These are phyloP conservation scores for Zosterops hypoxanthus DNA, from an alignment of 2,113 vertebrate species.

Conservation along the genomic window DNA sequence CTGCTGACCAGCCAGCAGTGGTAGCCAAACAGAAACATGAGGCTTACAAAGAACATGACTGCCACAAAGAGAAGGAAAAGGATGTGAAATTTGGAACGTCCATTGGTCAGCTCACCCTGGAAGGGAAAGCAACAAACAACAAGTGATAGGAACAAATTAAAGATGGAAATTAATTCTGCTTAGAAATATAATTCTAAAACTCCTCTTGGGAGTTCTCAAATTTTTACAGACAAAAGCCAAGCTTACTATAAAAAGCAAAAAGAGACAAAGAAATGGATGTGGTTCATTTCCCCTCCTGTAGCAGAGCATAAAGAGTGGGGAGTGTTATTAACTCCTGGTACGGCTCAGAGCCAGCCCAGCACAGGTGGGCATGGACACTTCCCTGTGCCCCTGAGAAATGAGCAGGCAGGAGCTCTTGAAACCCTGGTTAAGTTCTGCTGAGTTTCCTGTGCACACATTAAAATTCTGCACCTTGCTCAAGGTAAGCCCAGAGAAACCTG, in stretches of 20 bases:
- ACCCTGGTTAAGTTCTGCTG: neutral
- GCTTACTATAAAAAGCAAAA: neutral
- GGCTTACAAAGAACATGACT: constrained; percentile 97
- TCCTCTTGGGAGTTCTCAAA: neutral
- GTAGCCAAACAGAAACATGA: constrained; percentile 96
- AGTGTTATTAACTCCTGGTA: neutral
- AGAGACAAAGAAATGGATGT: neutral
- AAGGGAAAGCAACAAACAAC: constrained; percentile 41
- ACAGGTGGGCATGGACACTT: neutral
- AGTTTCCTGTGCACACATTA: neutral
- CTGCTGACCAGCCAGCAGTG: constrained; percentile 95
- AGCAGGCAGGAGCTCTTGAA: neutral
- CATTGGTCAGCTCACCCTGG: constrained; percentile 87
- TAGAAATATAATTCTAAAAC: neutral
- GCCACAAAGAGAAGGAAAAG: constrained; percentile 97
- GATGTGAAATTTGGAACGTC: constrained; percentile 92
- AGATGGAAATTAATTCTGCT: neutral
- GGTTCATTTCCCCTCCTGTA: neutral
- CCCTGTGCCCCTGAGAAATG: neutral
- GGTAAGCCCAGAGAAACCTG: neutral
- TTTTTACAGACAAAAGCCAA: neutral
- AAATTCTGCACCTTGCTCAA: neutral
- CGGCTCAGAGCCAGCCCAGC: neutral
- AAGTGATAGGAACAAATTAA: neutral
- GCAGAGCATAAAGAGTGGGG: neutral